Percentiles rank a stretch among this genome's conserved stretches.
These are phyloP conservation scores for Listronotus bonariensis DNA, from an alignment of 1,140 invertebrate species.

Conservation along the genomic window DNA sequence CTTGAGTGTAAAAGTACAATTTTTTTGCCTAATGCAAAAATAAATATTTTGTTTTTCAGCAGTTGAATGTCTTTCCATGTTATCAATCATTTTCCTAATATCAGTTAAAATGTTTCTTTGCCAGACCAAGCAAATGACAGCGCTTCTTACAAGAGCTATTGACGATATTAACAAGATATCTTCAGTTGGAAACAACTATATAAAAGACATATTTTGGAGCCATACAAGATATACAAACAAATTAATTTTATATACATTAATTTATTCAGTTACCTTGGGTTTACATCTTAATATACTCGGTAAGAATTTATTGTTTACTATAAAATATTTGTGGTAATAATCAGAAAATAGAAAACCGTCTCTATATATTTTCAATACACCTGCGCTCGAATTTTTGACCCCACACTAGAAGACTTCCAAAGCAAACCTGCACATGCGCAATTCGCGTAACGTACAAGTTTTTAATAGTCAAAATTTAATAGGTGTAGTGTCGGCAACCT, in stretches of 20 bases:
- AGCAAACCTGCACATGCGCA: too few relatives aligned
- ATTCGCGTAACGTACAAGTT: too few relatives aligned
- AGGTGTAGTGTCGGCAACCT: too few relatives aligned
- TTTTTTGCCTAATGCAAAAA: too few relatives aligned
- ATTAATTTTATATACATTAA: background rate
- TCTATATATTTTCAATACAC: too few relatives aligned
- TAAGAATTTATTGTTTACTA: too few relatives aligned
- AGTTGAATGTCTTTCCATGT: conserved; percentile 5
- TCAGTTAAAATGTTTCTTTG: conserved; percentile 5
- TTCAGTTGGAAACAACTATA: background rate
- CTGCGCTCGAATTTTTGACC: too few relatives aligned
- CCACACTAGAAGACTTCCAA: too few relatives aligned
- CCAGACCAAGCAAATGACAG: conserved; percentile 1
- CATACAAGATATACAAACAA: conserved; percentile 2
- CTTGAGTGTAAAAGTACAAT: too few relatives aligned
- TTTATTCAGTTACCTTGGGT: conserved; percentile 4
- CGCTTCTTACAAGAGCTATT: background rate
- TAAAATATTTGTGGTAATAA: background rate
- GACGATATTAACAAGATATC: background rate
- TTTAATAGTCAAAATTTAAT: too few relatives aligned
- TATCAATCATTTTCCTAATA: background rate
- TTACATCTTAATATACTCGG: conserved; percentile 1
- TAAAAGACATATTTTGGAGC: background rate
- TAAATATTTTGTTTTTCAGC: background rate
- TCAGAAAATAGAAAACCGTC: too few relatives aligned